These are phyloP conservation scores for Arizona elegans DNA, from an alignment of 2,113 vertebrate genomes.

Conservation along the genomic window DNA sequence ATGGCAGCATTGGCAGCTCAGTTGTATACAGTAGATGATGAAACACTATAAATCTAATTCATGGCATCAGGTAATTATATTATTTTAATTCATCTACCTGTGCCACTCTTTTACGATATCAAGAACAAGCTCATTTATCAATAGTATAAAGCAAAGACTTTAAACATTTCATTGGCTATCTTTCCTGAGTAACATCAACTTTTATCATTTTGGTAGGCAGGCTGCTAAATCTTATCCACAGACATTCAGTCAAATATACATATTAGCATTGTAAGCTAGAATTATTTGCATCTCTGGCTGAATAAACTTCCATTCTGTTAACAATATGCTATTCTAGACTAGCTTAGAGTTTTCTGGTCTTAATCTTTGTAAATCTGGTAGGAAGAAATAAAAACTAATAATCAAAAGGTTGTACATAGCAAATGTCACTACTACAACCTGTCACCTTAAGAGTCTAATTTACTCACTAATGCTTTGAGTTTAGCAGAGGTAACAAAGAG, in stretches of 20 bases:
- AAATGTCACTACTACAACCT: not conserved
- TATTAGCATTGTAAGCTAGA: not conserved
- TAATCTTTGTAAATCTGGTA: not conserved
- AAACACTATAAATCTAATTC: not conserved
- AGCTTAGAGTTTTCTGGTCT: not conserved
- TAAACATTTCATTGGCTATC: not conserved
- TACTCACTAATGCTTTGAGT: not conserved
- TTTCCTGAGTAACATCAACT: not conserved
- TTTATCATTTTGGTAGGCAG: not conserved
- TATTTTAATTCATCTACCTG: not conserved
- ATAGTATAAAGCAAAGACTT: not conserved
- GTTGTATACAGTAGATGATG: not conserved
- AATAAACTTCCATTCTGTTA: not conserved
- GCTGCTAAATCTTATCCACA: not conserved
- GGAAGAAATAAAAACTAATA: not conserved
- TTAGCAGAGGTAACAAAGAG: not conserved
- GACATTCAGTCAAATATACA: not conserved
- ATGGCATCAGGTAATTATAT: not conserved
- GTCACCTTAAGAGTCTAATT: not conserved
- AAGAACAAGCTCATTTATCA: not conserved
- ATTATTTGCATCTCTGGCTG: not conserved
- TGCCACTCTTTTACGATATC: not conserved
- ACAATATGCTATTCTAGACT: not conserved
- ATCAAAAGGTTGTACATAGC: not conserved
- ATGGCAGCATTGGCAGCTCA: not conserved